Base-by-base conservation (phyloP, 2,113 vertebrate species). In the Nycticryphes semicollaris region DNA sequence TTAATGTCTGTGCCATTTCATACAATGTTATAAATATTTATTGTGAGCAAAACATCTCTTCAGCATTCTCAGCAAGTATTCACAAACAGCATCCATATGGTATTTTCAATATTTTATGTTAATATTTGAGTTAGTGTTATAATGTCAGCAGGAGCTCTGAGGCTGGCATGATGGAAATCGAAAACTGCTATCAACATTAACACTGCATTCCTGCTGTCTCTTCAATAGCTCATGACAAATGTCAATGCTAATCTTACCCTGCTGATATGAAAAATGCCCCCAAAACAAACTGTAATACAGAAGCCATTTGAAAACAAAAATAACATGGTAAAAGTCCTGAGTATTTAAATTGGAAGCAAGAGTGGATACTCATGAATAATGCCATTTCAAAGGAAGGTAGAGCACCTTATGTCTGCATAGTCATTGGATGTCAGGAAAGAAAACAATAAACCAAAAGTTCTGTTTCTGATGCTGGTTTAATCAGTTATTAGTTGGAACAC, bases 51-150 rank as follows among this genome's bases (percentile, higher is more conserved):
- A 94, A 35, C 6, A 12, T 63, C 59, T 86, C 88, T 91, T 95
- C 66, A 89, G 30, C 66, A 88, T 95, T 97, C 93, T 87, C 87
- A 84, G 63, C 50, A 87, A 95, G 63, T 54, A 89, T 95, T 92
- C 89, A 90, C 50, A 96, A 94, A 70, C 78, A 93, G 23, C 48
- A 94, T 94, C 73, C 82, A 90, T 92, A 82, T 68, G 96, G 73
- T 94, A 95, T 95, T 97, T 96, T 94, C 84, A 96, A 92, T 97
- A 97, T 93, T 97, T 97, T 95, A 97, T 94, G 87, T 84, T 97
- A 97, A 97, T 97, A 95, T 95, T 97, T 96, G 87, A 90, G 89
- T 95, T 93, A 87, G 92, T 92, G 77, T 89, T 94, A 90, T 80
- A 96, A 90, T 94, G 90, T 94, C 96, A 83, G 91, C 92, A 93